phyloP scores from a whole-genome alignment of 2,113 vertebrate species.

The Saccopteryx leptura region DNA sequence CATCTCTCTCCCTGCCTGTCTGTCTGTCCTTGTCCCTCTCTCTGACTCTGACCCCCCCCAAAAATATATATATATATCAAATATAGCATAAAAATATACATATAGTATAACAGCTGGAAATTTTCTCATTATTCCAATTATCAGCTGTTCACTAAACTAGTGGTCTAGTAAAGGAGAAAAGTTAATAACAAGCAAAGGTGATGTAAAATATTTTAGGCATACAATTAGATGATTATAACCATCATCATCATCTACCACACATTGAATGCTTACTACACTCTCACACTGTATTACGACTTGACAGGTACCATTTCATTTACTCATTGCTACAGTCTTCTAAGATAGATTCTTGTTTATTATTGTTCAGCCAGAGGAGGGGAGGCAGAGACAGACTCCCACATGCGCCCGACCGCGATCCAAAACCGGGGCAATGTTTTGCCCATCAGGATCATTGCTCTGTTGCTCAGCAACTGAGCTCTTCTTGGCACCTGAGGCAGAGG shows the following conservation, averaged over 20 bases:
- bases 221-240: neutral
- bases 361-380: no score
- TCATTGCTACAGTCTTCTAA: neutral
- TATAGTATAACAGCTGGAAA: neutral
- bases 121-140: slow-evolving; percentile 39
- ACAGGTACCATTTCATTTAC: slow-evolving; percentile 9
- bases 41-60: no score
- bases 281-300: neutral
- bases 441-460: no score
- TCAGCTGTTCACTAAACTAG: slow-evolving; percentile 31
- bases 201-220: neutral
- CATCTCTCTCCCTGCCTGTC: no score
- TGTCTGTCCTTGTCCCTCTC: no score
- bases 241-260: neutral
- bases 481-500: no score
- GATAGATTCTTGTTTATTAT: neutral
- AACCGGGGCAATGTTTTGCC: no score
- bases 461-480: no score
- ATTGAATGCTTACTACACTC: neutral
- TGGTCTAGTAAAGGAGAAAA: slow-evolving; percentile 54
- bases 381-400: no score
- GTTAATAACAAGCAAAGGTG: neutral
- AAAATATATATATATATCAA: no score
- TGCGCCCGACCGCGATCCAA: no score
- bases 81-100: neutral